These are phyloP conservation scores for Pluvianellus socialis DNA, from an alignment of 2,113 vertebrate species.

Conservation along the genomic window DNA sequence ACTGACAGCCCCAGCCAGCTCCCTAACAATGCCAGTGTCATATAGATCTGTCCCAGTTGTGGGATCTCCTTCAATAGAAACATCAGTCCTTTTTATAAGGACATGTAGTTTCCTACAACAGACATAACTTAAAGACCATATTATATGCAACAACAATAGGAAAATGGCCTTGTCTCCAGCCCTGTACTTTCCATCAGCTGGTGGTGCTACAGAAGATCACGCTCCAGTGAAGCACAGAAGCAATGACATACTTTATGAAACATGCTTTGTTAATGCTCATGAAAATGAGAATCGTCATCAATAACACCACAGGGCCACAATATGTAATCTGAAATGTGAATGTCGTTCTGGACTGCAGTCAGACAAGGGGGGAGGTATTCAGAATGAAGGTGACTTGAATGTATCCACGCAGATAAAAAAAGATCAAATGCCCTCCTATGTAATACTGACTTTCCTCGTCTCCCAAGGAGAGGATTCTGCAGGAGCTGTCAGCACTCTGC, in stretches of 20 bases:
- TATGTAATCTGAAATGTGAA: background rate
- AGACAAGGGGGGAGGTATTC: background rate
- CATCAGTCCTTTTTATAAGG: background rate
- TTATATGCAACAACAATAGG: background rate
- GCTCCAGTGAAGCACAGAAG: slow-evolving; percentile 23
- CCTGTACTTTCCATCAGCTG: background rate
- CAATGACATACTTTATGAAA: background rate
- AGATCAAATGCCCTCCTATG: background rate
- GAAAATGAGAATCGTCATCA: background rate
- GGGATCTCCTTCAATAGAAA: background rate
- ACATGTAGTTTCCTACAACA: background rate
- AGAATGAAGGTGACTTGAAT: background rate
- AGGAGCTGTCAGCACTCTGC: slow-evolving; percentile 17
- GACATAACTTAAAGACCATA: background rate
- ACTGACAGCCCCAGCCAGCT: background rate
- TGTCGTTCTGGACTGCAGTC: background rate
- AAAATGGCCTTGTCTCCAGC: background rate
- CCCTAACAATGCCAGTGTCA: background rate
- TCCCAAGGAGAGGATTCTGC: slow-evolving; percentile 18
- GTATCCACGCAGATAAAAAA: background rate
- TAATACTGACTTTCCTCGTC: background rate
- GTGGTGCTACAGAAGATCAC: background rate
- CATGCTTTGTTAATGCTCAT: background rate
- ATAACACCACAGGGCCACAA: background rate
- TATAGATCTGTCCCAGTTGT: background rate